phyloP scores from a whole-genome alignment of 2,797 vertebrate species.

The Odontamblyopus rebecca region DNA sequence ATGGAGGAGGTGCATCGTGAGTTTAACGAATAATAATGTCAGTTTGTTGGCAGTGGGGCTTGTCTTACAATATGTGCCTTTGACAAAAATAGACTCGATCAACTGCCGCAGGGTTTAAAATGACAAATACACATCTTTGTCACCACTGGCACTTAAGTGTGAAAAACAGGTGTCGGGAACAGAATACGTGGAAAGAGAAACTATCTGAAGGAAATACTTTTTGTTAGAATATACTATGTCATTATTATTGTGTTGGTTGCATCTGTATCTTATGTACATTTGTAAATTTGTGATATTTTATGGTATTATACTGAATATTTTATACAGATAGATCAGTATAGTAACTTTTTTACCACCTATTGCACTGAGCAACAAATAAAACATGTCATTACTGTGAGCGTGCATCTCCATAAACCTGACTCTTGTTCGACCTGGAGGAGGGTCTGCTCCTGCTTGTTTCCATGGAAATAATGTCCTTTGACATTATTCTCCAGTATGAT shows the following conservation, averaged over 20 bases:
- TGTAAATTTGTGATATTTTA: not conserved
- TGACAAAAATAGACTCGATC: slow-evolving; percentile 44
- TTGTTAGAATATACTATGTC: slow-evolving; percentile 26
- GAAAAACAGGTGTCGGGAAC: slow-evolving; percentile 25
- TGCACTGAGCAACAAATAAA: too few relatives aligned
- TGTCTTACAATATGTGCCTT: slow-evolving; percentile 20
- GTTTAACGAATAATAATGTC: slow-evolving; percentile 24
- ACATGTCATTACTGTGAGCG: too few relatives aligned
- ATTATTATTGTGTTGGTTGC: not conserved
- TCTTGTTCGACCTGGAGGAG: too few relatives aligned
- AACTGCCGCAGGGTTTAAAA: slow-evolving; percentile 39
- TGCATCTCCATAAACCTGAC: too few relatives aligned
- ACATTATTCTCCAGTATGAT: too few relatives aligned
- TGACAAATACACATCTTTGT: slow-evolving; percentile 20
- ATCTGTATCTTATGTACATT: not conserved
- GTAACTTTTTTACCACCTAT: too few relatives aligned
- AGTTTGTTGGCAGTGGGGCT: slow-evolving; percentile 19
- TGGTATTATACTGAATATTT: not conserved
- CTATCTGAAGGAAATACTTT: slow-evolving; percentile 79
- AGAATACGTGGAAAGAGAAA: slow-evolving; percentile 15
- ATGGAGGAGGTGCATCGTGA: not conserved
- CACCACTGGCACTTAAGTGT: slow-evolving; percentile 4
- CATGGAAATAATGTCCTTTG: too few relatives aligned
- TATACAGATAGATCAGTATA: not conserved
- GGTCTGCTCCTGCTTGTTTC: too few relatives aligned